A percentile compares a stretch with the other conserved stretches of the same genome.
phyloP scores from a whole-genome alignment of 2,797 vertebrate genomes.

The Rhynchonycteris naso region DNA sequence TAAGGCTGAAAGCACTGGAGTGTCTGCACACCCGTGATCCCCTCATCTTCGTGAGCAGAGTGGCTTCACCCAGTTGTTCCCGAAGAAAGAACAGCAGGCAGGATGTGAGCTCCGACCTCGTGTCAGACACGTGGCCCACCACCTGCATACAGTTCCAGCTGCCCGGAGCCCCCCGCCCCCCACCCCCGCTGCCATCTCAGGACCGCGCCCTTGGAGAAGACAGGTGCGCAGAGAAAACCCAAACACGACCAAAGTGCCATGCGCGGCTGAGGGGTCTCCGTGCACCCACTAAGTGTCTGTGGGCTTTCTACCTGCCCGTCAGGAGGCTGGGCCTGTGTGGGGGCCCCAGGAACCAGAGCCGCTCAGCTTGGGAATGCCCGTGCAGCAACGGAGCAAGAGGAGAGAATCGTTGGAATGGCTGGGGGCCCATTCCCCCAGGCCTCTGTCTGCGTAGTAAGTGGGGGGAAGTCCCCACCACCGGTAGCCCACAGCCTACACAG shows the following conservation, averaged over 20 bases:
- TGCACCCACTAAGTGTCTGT: fast-evolving
- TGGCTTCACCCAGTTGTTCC: neutral
- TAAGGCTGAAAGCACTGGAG: too few species aligned
- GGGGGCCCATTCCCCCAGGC: fast-evolving
- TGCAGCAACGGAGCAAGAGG: neutral
- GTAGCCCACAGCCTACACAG: too few species aligned
- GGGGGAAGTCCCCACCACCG: neutral
- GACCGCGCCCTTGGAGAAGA: neutral
- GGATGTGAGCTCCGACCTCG: fast-evolving
- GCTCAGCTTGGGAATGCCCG: neutral
- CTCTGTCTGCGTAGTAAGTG: too few species aligned
- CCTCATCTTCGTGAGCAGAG: too few species aligned
- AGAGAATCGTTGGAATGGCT: neutral
- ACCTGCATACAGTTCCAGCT: fast-evolving
- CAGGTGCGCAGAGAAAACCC: neutral
- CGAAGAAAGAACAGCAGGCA: neutral
- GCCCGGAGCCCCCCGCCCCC: neutral
- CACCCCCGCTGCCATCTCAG: too few species aligned
- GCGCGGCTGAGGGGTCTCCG: neutral
- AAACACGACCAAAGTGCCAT: neutral
- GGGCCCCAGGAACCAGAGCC: neutral
- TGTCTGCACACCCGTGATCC: too few species aligned
- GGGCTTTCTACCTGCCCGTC: neutral
- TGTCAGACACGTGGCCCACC: neutral
- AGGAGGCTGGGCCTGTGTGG: neutral